phyloP scores from a whole-genome alignment of 2,113 vertebrate species.

The Pseudopodoces humilis region DNA sequence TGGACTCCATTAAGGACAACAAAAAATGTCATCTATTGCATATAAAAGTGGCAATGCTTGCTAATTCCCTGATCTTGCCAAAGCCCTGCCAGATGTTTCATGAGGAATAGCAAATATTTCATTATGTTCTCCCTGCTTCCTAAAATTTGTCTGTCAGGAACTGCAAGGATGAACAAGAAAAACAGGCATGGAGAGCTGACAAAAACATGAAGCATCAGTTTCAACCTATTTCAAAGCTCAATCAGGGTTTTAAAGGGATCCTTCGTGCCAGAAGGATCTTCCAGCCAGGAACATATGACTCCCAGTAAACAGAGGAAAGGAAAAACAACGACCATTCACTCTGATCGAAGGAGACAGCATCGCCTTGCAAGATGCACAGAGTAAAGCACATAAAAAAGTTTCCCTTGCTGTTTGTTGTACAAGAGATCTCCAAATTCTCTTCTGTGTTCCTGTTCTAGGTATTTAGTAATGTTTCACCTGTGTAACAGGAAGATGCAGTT shows the following conservation, averaged over 20 bases:
- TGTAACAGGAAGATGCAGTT: neutral
- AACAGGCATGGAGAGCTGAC: neutral
- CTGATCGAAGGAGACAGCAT: neutral
- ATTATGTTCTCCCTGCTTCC: constrained; percentile 1
- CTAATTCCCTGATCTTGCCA: constrained; percentile 44
- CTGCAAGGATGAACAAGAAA: constrained; percentile 8
- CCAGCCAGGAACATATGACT: neutral
- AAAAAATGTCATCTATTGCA: constrained; percentile 23
- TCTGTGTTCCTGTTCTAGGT: neutral
- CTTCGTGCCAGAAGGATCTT: neutral
- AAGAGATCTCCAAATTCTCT: neutral
- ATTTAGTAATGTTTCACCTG: neutral
- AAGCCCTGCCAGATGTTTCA: constrained; percentile 54
- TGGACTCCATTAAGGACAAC: constrained; percentile 28
- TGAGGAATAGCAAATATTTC: constrained; percentile 44
- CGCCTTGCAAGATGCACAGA: neutral
- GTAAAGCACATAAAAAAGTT: neutral
- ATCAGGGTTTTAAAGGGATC: neutral
- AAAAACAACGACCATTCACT: neutral
- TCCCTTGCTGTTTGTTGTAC: neutral
- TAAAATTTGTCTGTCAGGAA: constrained; percentile 32
- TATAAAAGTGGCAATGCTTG: constrained; percentile 21
- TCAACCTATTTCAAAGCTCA: neutral
- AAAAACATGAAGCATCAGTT: neutral
- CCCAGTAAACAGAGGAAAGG: neutral